These are phyloP conservation scores for Psilanteris sp. DNA, from an alignment of 1,140 invertebrate genomes.

Conservation along the genomic window DNA sequence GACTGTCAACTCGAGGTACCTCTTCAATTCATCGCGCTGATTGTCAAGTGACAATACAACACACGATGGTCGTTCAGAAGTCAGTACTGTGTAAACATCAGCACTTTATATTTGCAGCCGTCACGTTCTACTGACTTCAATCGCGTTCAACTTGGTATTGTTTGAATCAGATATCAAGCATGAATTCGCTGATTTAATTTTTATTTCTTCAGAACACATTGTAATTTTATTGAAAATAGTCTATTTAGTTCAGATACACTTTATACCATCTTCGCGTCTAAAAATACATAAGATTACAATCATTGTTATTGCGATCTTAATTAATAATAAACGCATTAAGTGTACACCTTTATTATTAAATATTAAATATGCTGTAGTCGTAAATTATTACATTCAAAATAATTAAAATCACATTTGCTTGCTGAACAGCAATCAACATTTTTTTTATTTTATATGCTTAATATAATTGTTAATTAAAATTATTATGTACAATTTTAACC, in stretches of 20 bases:
- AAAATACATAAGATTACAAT: too few species aligned
- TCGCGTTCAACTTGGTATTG: slow-evolving; percentile 1
- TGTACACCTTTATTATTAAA: too few species aligned
- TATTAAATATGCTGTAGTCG: too few species aligned
- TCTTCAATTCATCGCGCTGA: slow-evolving; percentile 36
- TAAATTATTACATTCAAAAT: too few species aligned
- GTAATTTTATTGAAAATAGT: neutral
- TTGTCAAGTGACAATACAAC: slow-evolving; percentile 35
- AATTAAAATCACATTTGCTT: too few species aligned
- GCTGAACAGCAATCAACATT: too few species aligned
- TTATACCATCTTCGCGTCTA: too few species aligned
- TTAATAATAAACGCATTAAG: too few species aligned
- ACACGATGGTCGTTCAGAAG: slow-evolving; percentile 35
- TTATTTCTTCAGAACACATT: neutral
- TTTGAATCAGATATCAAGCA: slow-evolving; percentile 3
- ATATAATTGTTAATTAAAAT: too few species aligned
- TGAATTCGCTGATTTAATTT: slow-evolving; percentile 5
- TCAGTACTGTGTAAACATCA: slow-evolving; percentile 41
- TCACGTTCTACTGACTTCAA: slow-evolving; percentile 30
- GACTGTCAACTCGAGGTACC: slow-evolving; percentile 38
- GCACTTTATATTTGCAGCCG: slow-evolving; percentile 27
- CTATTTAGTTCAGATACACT: neutral
- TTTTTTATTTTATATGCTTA: too few species aligned
- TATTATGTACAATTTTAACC: too few species aligned
- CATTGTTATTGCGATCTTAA: too few species aligned